Evolutionary conservation across 1,140 invertebrate genomes (phyloP), one percentile per base, ranked within the genome.

Genomic region (Cydia pomonella): DNA sequence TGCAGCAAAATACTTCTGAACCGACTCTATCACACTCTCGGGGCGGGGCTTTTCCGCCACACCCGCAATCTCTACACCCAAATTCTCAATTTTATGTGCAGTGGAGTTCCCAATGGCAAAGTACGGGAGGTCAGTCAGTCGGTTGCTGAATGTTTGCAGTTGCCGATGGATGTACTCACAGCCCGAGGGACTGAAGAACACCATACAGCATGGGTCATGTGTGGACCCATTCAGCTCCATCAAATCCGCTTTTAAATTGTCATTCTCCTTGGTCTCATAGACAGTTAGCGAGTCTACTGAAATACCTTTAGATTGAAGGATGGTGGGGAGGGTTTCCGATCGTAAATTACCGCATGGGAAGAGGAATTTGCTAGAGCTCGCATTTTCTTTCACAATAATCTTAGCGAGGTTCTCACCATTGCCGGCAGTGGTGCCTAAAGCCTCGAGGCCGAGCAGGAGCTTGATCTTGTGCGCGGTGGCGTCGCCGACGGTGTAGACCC

Each of bases 171-270:
- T 86, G 73, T 92, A 93, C 63, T 93, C 90, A 79, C 89, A 92
- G 0, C 94, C 94, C 0, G 94, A 94, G 0, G 94, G 94, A 44
- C 94, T 94, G 72, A 94, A 94, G 84, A 94, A 94, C 7, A 94
- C 93, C 76, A 94, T 80, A 66, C 91, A 93, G 53, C 92, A 91
- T 0, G 93, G 88, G 33, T 87, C 91, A 1, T 88, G 81, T 2
- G 73, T 73, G 0, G 77, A 73, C 0, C 88, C 82, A 44, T 88
- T 87, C 7, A 91, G 73, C 33, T 87, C 81, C 50, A 91, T 86
- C 7, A 94, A 77, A n/a, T 91, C 89, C 7, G 77, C 77, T 50
- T 90, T 93, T 74, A 94, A 83, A 75, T 92, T 92, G 4, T 89
- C 89, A 76, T 89, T 93, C 76, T 94, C 87, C 47, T 91, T 93